Percentiles rank a stretch among this genome's conserved stretches.
These are phyloP conservation scores for Phrixothrix hirtus DNA, from an alignment of 2,888 invertebrate species.

Conservation along the genomic window DNA sequence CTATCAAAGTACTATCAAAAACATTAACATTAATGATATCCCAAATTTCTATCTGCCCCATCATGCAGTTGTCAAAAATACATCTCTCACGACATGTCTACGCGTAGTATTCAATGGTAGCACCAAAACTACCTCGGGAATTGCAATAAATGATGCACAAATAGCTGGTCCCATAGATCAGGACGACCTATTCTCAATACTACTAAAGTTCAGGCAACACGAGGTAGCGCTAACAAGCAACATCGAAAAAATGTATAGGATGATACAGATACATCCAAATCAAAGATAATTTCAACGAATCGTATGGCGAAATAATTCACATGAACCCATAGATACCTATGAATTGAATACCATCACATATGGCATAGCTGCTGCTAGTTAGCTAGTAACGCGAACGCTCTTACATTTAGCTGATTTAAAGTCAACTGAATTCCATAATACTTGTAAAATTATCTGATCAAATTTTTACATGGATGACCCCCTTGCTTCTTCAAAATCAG, in stretches of 20 bases:
- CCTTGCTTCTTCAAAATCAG: neutral
- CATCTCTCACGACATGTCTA: neutral
- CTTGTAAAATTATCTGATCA: neutral
- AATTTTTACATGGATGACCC: neutral
- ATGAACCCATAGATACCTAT: neutral
- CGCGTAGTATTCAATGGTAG: neutral
- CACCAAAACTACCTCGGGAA: neutral
- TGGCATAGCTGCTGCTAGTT: neutral
- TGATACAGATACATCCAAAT: neutral
- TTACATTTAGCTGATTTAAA: neutral
- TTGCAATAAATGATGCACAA: neutral
- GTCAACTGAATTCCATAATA: neutral
- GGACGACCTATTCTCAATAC: neutral
- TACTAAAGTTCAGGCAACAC: neutral
- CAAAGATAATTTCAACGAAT: neutral
- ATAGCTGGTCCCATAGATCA: neutral
- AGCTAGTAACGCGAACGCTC: neutral
- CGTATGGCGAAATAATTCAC: neutral
- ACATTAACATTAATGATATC: no score
- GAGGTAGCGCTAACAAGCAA: neutral
- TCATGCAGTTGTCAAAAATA: neutral
- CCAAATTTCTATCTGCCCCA: neutral
- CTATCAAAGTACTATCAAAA: no score
- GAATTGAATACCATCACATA: neutral
- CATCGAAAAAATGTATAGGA: conserved; percentile 2